These are phyloP conservation scores for Metaphire vulgaris DNA, from an alignment of 1,140 invertebrate species.

Conservation along the genomic window DNA sequence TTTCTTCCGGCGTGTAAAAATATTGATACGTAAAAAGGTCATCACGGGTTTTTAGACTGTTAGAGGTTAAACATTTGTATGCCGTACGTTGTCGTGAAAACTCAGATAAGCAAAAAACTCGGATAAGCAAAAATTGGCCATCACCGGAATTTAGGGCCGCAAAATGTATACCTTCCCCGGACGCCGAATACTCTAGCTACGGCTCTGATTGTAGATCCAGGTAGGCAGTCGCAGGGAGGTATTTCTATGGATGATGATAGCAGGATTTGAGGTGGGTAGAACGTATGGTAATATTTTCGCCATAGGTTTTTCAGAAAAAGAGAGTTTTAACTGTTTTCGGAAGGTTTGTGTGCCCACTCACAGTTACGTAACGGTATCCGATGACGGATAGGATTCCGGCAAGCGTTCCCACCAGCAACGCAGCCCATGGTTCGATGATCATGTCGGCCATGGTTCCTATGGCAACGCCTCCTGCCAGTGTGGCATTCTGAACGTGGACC, in stretches of 20 bases:
- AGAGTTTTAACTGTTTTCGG: conserved; percentile 17
- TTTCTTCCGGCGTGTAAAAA: no score
- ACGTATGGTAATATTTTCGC: neutral
- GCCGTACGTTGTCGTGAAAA: no score
- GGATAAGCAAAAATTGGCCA: neutral
- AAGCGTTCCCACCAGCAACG: conserved; percentile 70
- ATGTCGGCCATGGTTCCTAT: conserved; percentile 64
- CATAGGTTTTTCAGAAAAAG: neutral
- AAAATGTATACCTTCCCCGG: no score
- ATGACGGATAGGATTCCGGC: conserved; percentile 75
- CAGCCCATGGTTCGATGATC: conserved; percentile 77
- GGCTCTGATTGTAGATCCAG: neutral
- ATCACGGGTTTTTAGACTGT: no score
- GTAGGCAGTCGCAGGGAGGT: no score
- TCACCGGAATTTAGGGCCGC: no score
- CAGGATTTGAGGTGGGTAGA: no score
- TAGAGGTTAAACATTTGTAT: no score
- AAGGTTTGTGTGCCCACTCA: conserved; percentile 49
- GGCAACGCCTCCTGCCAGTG: conserved; percentile 58
- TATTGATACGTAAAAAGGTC: neutral
- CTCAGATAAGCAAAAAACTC: neutral
- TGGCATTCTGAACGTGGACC: conserved; percentile 56
- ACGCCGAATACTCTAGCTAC: neutral
- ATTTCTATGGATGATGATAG: no score
- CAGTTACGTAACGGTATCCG: conserved; percentile 77